These are phyloP conservation scores for Drosophila limbata DNA, from an alignment of 2,888 invertebrate species.

Conservation along the genomic window DNA sequence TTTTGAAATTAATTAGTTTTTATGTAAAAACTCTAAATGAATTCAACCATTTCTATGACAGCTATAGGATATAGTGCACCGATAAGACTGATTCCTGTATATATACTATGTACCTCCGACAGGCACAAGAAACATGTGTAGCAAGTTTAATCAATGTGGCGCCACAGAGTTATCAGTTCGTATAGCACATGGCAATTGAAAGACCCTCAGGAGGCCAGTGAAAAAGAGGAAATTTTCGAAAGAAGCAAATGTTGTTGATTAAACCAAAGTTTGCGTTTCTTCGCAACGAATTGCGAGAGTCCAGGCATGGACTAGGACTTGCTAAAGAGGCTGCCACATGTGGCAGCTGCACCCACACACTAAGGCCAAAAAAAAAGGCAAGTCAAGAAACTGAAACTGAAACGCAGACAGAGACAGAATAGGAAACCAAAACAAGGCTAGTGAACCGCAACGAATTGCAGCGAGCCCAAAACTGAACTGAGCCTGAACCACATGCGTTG, in stretches of 20 bases:
- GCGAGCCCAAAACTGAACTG: slow-evolving; percentile 15
- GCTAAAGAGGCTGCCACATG: slow-evolving; percentile 6
- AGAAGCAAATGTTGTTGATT: slow-evolving; percentile 50
- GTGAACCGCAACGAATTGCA: slow-evolving; percentile 33
- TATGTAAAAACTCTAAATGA: too few species aligned
- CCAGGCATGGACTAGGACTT: slow-evolving; percentile 1
- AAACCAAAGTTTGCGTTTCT: slow-evolving; percentile 53
- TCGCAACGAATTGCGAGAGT: slow-evolving; percentile 15
- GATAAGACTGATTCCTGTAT: not conserved
- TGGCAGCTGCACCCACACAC: slow-evolving; percentile 12
- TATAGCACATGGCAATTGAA: slow-evolving; percentile 8
- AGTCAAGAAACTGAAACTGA: slow-evolving; percentile 39
- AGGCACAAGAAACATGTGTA: slow-evolving; percentile 7
- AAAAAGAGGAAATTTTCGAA: slow-evolving; percentile 3
- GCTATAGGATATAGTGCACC: not conserved
- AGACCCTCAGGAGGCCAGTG: slow-evolving; percentile 12
- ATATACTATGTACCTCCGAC: not conserved
- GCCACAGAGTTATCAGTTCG: slow-evolving; percentile 6
- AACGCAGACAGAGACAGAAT: slow-evolving; percentile 3
- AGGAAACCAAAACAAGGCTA: slow-evolving; percentile 25
- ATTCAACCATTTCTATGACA: not conserved
- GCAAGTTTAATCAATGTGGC: slow-evolving; percentile 9
- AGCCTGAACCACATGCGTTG: slow-evolving; percentile 31
- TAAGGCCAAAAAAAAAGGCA: slow-evolving; percentile 11
- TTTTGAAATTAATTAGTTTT: too few species aligned